A percentile compares a stretch with the other conserved stretches of the same genome.
These are phyloP conservation scores for Dasysyrphus albostriatus DNA, from an alignment of 2,888 invertebrate genomes.

Conservation along the genomic window DNA sequence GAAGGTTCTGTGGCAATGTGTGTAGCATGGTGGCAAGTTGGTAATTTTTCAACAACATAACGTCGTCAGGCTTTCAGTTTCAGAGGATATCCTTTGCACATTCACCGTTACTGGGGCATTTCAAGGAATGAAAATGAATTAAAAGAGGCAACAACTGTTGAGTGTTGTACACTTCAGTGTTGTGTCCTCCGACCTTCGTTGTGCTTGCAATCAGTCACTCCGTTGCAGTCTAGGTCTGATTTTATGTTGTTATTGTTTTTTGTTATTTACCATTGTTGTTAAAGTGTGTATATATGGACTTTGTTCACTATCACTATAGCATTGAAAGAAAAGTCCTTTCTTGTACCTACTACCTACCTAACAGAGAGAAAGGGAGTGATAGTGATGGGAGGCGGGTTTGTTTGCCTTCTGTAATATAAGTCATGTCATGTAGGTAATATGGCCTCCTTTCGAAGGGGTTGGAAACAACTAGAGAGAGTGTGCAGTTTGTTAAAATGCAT, in stretches of 20 bases:
- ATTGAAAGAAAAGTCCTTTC: neutral
- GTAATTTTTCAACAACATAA: conserved; percentile 48
- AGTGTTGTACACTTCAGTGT: conserved; percentile 32
- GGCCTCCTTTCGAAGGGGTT: neutral
- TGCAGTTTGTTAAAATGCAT: neutral
- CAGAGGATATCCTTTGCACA: conserved; percentile 37
- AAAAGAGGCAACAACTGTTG: conserved; percentile 35
- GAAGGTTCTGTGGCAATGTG: neutral
- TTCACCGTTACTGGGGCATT: conserved; percentile 5
- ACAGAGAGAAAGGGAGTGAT: neutral
- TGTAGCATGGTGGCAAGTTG: conserved; percentile 12
- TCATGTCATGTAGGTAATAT: neutral
- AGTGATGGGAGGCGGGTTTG: neutral
- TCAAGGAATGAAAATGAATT: conserved; percentile 39
- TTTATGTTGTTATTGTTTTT: conserved; percentile 13
- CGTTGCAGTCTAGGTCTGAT: conserved; percentile 7
- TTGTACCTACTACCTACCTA: neutral
- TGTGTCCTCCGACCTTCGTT: conserved; percentile 13
- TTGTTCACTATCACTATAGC: neutral
- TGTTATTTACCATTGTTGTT: conserved; percentile 1
- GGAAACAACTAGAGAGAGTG: neutral
- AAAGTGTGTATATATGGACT: conserved; percentile 2
- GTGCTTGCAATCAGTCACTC: conserved; percentile 31
- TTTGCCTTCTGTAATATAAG: neutral
- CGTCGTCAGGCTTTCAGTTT: conserved; percentile 39